phyloP scores from a whole-genome alignment of 2,113 vertebrate genomes.

The Acanthochromis polyacanthus region DNA sequence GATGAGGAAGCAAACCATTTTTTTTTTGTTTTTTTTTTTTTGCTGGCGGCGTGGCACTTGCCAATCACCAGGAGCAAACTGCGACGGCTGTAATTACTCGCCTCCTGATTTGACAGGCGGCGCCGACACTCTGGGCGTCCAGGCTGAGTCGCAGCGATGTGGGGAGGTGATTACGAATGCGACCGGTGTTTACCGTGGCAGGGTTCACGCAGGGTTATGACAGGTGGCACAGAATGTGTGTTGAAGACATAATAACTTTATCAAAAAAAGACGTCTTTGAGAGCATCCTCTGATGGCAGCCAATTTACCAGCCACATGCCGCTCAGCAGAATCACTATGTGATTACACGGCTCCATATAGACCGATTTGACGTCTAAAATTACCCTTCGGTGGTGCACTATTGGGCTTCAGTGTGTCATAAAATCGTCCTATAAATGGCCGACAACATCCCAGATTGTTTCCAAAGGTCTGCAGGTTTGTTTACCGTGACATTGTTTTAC shows the following conservation, averaged over 20 bases:
- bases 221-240: background rate
- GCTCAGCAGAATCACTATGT: background rate
- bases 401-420: background rate
- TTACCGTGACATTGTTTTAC: background rate
- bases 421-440: background rate
- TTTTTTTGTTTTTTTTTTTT: background rate
- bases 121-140: background rate
- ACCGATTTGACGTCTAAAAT: background rate
- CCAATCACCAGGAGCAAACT: conserved; percentile 5
- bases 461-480: conserved; percentile 9
- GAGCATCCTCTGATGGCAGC: background rate
- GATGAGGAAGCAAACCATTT: conserved; percentile 27
- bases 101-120: conserved; percentile 30
- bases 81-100: conserved; percentile 24
- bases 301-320: background rate
- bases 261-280: background rate
- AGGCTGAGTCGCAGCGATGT: background rate
- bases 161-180: conserved; percentile 14
- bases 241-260: background rate
- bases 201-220: background rate
- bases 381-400: background rate
- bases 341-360: background rate
- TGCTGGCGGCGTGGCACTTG: background rate
- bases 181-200: background rate
- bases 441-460: conserved; percentile 30